Base-by-base conservation (phyloP, 1,140 invertebrate species). In the Coptotermes formosanus region DNA sequence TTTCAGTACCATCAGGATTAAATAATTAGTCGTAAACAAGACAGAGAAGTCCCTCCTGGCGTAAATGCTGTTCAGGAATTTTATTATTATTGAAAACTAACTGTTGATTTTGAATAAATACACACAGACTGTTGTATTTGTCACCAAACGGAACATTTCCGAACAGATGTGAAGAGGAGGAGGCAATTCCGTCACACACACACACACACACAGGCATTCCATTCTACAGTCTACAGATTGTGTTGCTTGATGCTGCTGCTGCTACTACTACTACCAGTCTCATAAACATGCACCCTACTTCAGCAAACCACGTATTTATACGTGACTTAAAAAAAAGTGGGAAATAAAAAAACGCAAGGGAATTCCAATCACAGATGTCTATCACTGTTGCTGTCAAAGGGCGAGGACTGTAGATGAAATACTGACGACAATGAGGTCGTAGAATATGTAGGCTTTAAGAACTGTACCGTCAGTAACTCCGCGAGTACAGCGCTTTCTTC, bases 21-120 rank as follows among this genome's bases (percentile, higher is more conserved):
- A 75, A 75, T 30, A 75, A 75, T 75, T 75, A 75, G 25, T 30
- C 8, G 64, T 75, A n/a, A 75, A n/a, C 6, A 75, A 25, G n/a
- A 1, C n/a, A 30, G 25, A 38, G 14, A 75, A 25, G 9, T 30
- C 11, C 8, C 11, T 8, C 7, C 9, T 14, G 64, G n/a, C 25
- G 12, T 75, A 6, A 30, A 30, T 75, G 30, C 7, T 16, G 64
- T 9, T 30, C 64, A n/a, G 14, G 8, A 75, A 75, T 30, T 75
- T 30, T 75, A 75, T 75, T 75, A 75, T 30, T 75, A 75, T 30
- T n/a, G 64, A 75, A 75, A 75, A n/a, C 64, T 75, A 75, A 75
- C n/a, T 12, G 25, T 30, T 75, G 64, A 1, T 75, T 75, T 30
- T 9, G n/a, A 75, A 30, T 75, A 75, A 9, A 30, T 3, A 30